Base-by-base conservation (phyloP, 2,113 vertebrate species). In the Bufo gargarizans region DNA sequence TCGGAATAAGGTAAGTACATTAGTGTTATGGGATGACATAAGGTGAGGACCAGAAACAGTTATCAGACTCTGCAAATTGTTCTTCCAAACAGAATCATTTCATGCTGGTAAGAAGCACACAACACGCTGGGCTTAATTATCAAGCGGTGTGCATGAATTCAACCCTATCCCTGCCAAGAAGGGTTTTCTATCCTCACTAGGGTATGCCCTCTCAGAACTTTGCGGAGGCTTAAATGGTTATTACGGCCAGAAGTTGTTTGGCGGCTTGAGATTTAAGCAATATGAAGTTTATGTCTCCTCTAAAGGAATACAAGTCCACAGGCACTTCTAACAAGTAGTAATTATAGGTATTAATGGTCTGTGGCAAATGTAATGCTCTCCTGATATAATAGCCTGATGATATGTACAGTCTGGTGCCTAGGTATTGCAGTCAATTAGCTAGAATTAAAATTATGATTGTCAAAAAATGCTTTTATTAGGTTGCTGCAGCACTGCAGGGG, bases 31-130 rank as follows among this genome's bases (percentile, higher is more conserved):
- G 22, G 45, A 49, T 77, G 63, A 83, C 49, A 16, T 49, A 8
- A 71, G 71, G 22, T 77, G n/a, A 82, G 7, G 65, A 49, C 20
- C 84, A 59, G 47, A 45, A 88, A 82, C 79, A 65, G 56, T 84
- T 84, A 84, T 88, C 58, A 88, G 87, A 67, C 71, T 84, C 71
- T 84, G 87, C 69, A 88, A 88, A 88, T 84, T 88, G 71, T 22
- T 53, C 67, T 83, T 83, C 17, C 78, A 82, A 59, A 82, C n/a
- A 83, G 43, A 88, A 81, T 84, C 56, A 74, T 77, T 71, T 50
- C 20, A 84, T 45, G 47, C 71, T 77, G 72, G 22, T 63, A 84
- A 77, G 69, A 67, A 77, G 59, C 49, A 45, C 77, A 13, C 10
- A 56, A 43, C 58, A 56, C 19, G 45, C 87, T 84, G 81, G 47